These are phyloP conservation scores for Drosophila ironensis DNA, from an alignment of 1,140 invertebrate genomes.

Conservation along the genomic window DNA sequence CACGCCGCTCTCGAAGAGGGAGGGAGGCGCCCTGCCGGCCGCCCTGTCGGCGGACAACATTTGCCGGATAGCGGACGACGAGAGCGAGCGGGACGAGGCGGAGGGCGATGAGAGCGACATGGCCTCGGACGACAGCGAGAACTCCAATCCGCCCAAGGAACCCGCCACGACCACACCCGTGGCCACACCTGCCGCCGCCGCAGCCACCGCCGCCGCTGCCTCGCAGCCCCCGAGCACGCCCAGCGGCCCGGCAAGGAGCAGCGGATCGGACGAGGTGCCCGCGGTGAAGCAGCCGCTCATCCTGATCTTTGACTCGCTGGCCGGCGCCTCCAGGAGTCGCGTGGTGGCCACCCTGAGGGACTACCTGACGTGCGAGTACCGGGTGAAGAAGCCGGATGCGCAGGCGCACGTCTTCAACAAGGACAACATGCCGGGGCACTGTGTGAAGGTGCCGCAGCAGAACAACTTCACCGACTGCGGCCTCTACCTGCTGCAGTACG, in stretches of 20 bases:
- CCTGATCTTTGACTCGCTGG: constrained; percentile 96
- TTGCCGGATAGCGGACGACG: constrained; percentile 86
- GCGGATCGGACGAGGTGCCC: constrained; percentile 38
- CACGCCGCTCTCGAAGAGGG: constrained; percentile 84
- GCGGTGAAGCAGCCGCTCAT: constrained; percentile 88
- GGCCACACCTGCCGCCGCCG: not conserved
- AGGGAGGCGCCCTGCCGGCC: constrained; percentile 69
- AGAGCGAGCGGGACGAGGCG: constrained; percentile 91
- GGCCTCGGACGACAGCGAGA: constrained; percentile 86
- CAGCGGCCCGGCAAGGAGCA: constrained; percentile 22
- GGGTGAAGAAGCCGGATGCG: constrained; percentile 86
- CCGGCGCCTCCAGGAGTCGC: constrained; percentile 89
- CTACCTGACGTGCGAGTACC: constrained; percentile 95
- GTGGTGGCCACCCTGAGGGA: constrained; percentile 94
- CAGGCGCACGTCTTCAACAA: constrained; percentile 86
- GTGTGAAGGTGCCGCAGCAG: constrained; percentile 96
- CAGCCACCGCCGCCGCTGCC: not conserved
- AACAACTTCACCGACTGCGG: constrained; percentile 99
- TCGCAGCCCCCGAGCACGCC: not conserved
- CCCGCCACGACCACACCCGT: too few relatives aligned
- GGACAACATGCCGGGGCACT: constrained; percentile 91
- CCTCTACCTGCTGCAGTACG: constrained; percentile 96
- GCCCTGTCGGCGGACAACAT: constrained; percentile 76
- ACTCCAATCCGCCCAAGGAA: constrained; percentile 72
- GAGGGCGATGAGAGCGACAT: constrained; percentile 88